Evolutionary conservation across 2,888 invertebrate species (phyloP).

Genomic region (Ariolimax columbianus): DNA sequence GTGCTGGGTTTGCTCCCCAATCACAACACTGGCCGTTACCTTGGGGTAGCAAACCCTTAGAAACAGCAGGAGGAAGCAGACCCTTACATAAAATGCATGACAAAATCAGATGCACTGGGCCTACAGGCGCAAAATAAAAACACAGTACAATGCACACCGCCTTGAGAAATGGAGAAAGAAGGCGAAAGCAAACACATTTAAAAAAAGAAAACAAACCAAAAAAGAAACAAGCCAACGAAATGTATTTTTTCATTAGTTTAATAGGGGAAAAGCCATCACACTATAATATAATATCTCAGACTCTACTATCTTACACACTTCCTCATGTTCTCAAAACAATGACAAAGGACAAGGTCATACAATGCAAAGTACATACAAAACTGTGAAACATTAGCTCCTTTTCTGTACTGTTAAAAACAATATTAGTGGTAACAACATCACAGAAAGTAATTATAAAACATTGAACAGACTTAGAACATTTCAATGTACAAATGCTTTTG

Average conservation of each 20-base stretch:
- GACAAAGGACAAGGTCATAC: neutral
- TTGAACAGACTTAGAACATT: neutral
- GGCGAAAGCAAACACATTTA: too few relatives aligned
- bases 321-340: slow-evolving; percentile 3
- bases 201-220: too few relatives aligned
- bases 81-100: too few relatives aligned
- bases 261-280: slow-evolving; percentile 20
- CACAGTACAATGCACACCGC: too few relatives aligned
- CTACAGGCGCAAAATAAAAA: too few relatives aligned
- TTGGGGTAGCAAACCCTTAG: too few relatives aligned
- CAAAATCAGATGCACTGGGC: too few relatives aligned
- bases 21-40: too few relatives aligned
- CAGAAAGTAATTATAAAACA: neutral
- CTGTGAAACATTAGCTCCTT: neutral
- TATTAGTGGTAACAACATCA: neutral
- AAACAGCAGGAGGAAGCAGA: too few relatives aligned
- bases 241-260: slow-evolving; percentile 8
- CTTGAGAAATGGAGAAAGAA: too few relatives aligned
- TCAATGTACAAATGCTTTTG: neutral
- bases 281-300: neutral
- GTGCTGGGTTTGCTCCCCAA: too few relatives aligned
- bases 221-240: too few relatives aligned
- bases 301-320: neutral
- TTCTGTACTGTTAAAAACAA: neutral
- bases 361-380: neutral